Percentiles rank a stretch among this genome's conserved stretches.
phyloP scores from a whole-genome alignment of 2,888 invertebrate species.

The Epinotia nisella region DNA sequence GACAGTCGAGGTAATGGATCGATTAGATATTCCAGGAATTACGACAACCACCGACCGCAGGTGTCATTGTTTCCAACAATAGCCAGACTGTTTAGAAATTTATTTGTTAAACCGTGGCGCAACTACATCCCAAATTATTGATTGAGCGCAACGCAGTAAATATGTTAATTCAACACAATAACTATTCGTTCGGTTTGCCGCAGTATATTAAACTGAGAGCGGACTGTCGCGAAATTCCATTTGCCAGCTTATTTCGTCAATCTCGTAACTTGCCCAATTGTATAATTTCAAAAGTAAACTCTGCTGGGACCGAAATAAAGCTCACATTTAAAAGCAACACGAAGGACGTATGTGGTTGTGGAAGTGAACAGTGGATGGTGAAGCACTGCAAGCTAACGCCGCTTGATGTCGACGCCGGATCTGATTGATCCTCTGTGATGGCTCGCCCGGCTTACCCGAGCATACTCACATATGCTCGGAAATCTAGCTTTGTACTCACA shows the following conservation, averaged over 20 bases:
- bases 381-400: slow-evolving; percentile 62
- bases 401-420: slow-evolving; percentile 63
- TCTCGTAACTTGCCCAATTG: not conserved
- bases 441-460: slow-evolving; percentile 49
- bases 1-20: slow-evolving; percentile 3
- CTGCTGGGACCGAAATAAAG: slow-evolving; percentile 10
- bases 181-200: slow-evolving; percentile 63
- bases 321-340: slow-evolving; percentile 10
- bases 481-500: slow-evolving; percentile 37
- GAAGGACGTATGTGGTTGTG: slow-evolving; percentile 14
- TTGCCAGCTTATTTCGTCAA: slow-evolving; percentile 47
- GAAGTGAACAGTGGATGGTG: slow-evolving; percentile 41
- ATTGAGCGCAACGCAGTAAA: slow-evolving; percentile 55
- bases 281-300: slow-evolving; percentile 7
- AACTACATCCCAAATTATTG: slow-evolving; percentile 44
- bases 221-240: slow-evolving; percentile 72
- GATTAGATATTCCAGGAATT: slow-evolving; percentile 3
- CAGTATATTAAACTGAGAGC: slow-evolving; percentile 68
- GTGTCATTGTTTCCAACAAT: not conserved
- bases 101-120: slow-evolving; percentile 11
- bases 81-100: not conserved
- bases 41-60: not conserved
- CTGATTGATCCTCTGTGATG: slow-evolving; percentile 65
- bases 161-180: slow-evolving; percentile 67
- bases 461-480: slow-evolving; percentile 33